Percentiles rank a stretch among this genome's conserved stretches.
Conservation (phyloP, 2,113 vertebrate species). For the Gorsachius goisagi region DNA sequence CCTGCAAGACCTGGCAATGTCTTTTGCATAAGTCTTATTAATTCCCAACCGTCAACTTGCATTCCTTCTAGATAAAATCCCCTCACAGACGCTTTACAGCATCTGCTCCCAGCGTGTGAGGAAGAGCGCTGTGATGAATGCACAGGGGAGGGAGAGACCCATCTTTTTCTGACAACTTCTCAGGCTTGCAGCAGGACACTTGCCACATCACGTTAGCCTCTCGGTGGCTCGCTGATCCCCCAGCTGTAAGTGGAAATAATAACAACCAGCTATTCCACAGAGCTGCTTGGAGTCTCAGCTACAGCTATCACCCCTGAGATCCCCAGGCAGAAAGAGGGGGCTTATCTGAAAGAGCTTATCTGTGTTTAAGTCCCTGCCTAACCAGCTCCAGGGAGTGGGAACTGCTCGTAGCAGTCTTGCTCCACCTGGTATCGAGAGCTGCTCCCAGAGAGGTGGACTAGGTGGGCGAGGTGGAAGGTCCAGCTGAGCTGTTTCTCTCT, state of each 20-base stretch:
- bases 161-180: not conserved
- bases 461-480: not conserved
- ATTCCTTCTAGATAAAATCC: not conserved
- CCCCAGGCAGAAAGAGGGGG: not conserved
- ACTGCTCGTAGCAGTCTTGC: not conserved
- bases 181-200: not conserved
- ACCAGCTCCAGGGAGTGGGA: not conserved
- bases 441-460: not conserved
- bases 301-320: not conserved
- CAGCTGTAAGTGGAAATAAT: not conserved
- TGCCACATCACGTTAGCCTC: not conserved
- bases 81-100: not conserved
- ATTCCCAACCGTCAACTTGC: not conserved
- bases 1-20: not conserved
- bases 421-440: not conserved
- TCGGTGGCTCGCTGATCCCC: rapidly evolving
- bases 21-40: not conserved
- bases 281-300: not conserved
- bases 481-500: not conserved
- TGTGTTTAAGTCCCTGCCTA: not conserved
- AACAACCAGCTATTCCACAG: not conserved
- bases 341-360: not conserved
- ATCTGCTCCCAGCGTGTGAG: not conserved
- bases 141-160: not conserved
- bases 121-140: not conserved